These are phyloP conservation scores for Fabriciana adippe DNA, from an alignment of 2,888 invertebrate species.

Conservation along the genomic window DNA sequence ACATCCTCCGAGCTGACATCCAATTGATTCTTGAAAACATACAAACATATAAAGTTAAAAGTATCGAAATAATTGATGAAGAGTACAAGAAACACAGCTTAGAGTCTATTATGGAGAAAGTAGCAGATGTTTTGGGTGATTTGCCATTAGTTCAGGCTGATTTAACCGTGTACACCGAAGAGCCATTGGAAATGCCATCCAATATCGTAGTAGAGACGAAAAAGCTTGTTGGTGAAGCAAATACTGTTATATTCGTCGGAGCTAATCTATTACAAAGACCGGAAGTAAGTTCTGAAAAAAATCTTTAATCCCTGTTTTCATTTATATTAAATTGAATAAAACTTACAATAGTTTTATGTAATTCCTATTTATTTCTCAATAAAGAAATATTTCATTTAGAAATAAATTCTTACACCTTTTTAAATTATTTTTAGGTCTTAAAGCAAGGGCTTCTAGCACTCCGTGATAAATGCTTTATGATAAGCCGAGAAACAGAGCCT, in stretches of 20 bases:
- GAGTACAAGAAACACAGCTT: slow-evolving; percentile 75
- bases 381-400: neutral
- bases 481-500: slow-evolving; percentile 82
- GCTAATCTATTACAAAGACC: slow-evolving; percentile 76
- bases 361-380: neutral
- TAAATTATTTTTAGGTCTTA: slow-evolving; percentile 57
- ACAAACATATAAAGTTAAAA: slow-evolving; percentile 83
- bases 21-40: slow-evolving; percentile 89
- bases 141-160: slow-evolving; percentile 87
- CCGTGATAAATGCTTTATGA: slow-evolving; percentile 82
- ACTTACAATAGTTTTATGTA: neutral
- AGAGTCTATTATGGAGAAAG: slow-evolving; percentile 76
- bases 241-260: slow-evolving; percentile 77
- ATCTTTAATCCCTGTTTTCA: too few species aligned
- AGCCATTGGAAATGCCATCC: slow-evolving; percentile 70
- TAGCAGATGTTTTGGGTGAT: slow-evolving; percentile 84
- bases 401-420: neutral
- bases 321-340: neutral
- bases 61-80: slow-evolving; percentile 78
- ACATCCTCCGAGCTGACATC: slow-evolving; percentile 83
- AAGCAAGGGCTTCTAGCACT: slow-evolving; percentile 73
- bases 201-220: slow-evolving; percentile 84
- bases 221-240: slow-evolving; percentile 80
- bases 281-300: slow-evolving; percentile 56
- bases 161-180: slow-evolving; percentile 80